Base-by-base conservation (phyloP, 2,888 invertebrate species). In the Machimus atricapillus region DNA sequence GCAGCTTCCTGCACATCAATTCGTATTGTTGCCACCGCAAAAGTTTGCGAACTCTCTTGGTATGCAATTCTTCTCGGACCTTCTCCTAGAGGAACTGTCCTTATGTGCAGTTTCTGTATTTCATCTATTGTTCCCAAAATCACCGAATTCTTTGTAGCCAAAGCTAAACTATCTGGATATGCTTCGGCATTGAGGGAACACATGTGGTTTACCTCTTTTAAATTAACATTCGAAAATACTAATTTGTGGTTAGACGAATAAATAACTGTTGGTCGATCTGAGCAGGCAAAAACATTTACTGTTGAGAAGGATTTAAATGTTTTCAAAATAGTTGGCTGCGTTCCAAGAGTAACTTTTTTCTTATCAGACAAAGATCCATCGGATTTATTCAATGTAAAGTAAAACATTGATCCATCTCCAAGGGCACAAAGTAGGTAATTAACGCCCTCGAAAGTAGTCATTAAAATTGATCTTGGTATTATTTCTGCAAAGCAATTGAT, bases 181-280 rank as follows among this genome's bases (percentile, higher is more conserved):
- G 98, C 97, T 90, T 97, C 96, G 0, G 99, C 97, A 93, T 99
- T 98, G 27, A 99, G 93, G 0, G 98, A 98, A 93, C 99, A 99
- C 98, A 99, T 99, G 91, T 99, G 98, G 90, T 97, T 97, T 0
- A 99, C 98, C 92, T 97, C 97, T 90, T 97, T 97, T 85, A 98
- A 94, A 92, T 98, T 98, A 1, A 98, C 99, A 93, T 99, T 99
- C n/a, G 98, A 98, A 93, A 99, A 99, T 3, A 99, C 98, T 46
- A 99, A 94, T 93, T 99, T 99, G 92, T 98, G 98, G 93, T 99
- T 99, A n/a, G 98, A 98, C 6, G 98, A 99, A 93, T 99, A 99
- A 89, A 99, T 99, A 16, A 99, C 99, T 0, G 99, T 99, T 0
- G 99, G 99, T 82, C 99, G 95, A 93, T 99, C 99, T 0, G 98